Percentiles rank a stretch among this genome's conserved stretches.
phyloP scores from a whole-genome alignment of 2,888 invertebrate genomes.

The Synanthedon myopaeformis region DNA sequence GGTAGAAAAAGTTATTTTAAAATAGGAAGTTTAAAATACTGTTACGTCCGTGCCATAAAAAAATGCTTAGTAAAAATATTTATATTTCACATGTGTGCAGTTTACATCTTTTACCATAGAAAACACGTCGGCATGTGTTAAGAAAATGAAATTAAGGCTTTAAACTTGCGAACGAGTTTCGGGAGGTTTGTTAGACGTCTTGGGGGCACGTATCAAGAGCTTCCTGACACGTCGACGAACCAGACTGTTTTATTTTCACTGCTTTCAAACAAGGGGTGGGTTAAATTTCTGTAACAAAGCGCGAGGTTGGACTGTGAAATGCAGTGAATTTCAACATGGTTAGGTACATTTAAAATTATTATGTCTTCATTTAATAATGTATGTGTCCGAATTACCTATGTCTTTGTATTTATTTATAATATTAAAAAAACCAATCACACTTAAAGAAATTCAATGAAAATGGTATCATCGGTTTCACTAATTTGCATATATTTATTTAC shows the following conservation, averaged over 20 bases:
- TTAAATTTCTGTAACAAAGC: slow-evolving; percentile 20
- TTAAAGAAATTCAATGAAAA: no score
- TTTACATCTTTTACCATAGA: slow-evolving; percentile 33
- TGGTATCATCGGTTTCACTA: no score
- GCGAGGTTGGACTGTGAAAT: neutral
- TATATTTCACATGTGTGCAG: slow-evolving; percentile 47
- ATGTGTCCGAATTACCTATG: no score
- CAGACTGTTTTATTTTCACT: slow-evolving; percentile 41
- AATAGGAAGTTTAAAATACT: no score
- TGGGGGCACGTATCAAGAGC: slow-evolving; percentile 46
- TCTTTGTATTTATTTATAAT: no score
- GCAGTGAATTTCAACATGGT: neutral
- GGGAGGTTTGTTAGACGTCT: slow-evolving; percentile 40
- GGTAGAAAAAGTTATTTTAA: no score
- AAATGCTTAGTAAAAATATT: slow-evolving; percentile 14
- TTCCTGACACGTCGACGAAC: slow-evolving; percentile 39
- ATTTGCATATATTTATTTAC: no score
- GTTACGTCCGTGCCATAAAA: no score
- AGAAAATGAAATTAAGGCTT: slow-evolving; percentile 66
- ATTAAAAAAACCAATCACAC: no score
- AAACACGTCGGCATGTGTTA: slow-evolving; percentile 33
- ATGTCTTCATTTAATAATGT: no score
- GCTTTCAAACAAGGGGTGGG: slow-evolving; percentile 14
- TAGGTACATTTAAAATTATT: no score
- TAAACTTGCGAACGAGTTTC: slow-evolving; percentile 56